Evolutionary conservation across 2,888 invertebrate species (phyloP), one percentile per base, ranked within the genome.

Genomic region (Stegophylla sp.): DNA sequence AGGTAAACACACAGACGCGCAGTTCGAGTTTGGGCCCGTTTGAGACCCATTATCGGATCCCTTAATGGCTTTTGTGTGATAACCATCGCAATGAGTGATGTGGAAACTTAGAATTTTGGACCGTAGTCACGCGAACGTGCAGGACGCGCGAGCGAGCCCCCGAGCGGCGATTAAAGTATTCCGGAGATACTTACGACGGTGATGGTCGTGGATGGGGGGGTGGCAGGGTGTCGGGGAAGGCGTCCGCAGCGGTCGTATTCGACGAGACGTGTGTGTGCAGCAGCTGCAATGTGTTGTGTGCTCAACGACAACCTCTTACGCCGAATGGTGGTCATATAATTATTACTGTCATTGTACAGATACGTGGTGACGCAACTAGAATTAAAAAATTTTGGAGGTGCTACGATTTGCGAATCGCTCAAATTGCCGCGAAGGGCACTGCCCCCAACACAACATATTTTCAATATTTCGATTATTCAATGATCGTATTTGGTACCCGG

Each of bases 11-110:
- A 51, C 67, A 43, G 71, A 41, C 28, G 59, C 28, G 59, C 28
- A 17, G 76, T 67, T 51, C 41, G 53, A 53, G 76, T 64, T 41
- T 41, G 67, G 20, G 67, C 66, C 59, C 77, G 17, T 77, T 77
- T 12, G 67, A 77, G 77, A 69, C 77, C 79, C 79, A 79, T 79
- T 79, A 79, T 79, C 79, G 71, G 71, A 79, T 79, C 79, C 79
- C 79, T 79, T 79, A 79, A 79, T 79, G 71, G 79, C 79, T 79
- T 79, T 71, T 51, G 79, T 79, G 79, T 71, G 79, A 79, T 79
- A 79, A 79, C 61, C 61, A 79, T 79, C 79, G 61, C 61, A 79
- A 71, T 79, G 79, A 79, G 79, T 51, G 69, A 79, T 79, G 79
- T 51, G 79, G 69, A 79, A 79, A 79, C 69, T 79, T 79, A 61